Conservation (phyloP, 2,888 invertebrate genomes). For the Phengaris alcon region DNA sequence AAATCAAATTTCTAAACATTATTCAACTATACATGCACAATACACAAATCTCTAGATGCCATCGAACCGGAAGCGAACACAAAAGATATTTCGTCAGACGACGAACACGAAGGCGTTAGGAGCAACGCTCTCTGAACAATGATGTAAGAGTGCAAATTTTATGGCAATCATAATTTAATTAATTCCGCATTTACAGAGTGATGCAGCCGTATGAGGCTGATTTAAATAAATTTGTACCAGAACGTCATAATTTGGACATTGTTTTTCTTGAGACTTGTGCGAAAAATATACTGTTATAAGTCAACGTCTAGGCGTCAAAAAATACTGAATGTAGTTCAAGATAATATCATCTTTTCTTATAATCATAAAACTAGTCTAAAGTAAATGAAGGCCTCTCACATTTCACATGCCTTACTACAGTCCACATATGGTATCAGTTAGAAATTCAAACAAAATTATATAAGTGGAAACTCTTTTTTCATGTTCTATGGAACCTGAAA, state of each 20-base stretch:
- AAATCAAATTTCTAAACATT: background rate
- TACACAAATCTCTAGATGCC: conserved; percentile 1
- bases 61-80: conserved; percentile 7
- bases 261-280: background rate
- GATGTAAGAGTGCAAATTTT: conserved; percentile 20
- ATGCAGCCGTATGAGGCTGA: background rate
- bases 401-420: too few species aligned
- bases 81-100: conserved; percentile 21
- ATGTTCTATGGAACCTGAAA: too few species aligned
- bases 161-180: conserved; percentile 23
- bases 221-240: conserved; percentile 3
- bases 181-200: conserved; percentile 15
- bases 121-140: conserved; percentile 19
- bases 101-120: conserved; percentile 9
- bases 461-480: too few species aligned
- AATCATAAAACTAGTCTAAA: background rate
- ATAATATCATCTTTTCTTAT: background rate
- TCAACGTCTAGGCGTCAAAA: background rate
- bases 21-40: background rate
- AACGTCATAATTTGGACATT: background rate
- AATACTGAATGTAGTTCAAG: background rate
- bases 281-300: background rate
- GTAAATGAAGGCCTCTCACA: too few species aligned
- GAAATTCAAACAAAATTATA: too few species aligned
- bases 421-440: too few species aligned